phyloP scores from a whole-genome alignment of 2,797 vertebrate genomes.

The Buphagus erythrorhynchus region DNA sequence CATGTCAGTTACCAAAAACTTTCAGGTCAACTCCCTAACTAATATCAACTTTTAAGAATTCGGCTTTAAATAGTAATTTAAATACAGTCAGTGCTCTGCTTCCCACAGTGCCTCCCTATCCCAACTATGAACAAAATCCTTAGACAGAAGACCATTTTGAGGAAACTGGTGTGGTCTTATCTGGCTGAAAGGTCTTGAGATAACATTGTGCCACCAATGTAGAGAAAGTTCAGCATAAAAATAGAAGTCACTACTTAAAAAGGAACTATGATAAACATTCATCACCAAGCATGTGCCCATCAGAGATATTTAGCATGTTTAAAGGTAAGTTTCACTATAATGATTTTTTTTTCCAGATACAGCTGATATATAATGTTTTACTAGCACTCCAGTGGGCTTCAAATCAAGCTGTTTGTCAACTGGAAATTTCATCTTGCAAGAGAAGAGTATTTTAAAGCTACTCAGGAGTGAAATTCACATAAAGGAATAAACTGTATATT shows the following conservation, averaged over 20 bases:
- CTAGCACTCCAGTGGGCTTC: background rate
- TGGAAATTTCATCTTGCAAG: background rate
- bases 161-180: slow-evolving; percentile 2
- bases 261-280: background rate
- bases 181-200: slow-evolving; percentile 20
- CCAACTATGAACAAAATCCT: background rate
- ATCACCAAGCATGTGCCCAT: background rate
- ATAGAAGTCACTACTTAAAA: slow-evolving; percentile 17
- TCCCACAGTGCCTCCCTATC: background rate
- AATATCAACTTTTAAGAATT: background rate
- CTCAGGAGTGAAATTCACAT: background rate
- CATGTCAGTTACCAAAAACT: background rate
- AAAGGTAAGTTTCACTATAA: background rate
- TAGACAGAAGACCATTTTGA: background rate
- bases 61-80: background rate
- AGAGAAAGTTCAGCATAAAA: slow-evolving; percentile 48
- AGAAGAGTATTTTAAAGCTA: background rate
- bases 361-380: background rate
- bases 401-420: background rate
- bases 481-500: background rate
- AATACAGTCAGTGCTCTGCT: background rate
- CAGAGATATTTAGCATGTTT: background rate
- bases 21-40: background rate
- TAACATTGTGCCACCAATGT: slow-evolving; percentile 29
- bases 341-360: background rate